Percentiles rank a stretch among this genome's conserved stretches.
Evolutionary conservation across 2,797 vertebrate genomes (phyloP).

Genomic region (Lateolabrax maculatus): DNA sequence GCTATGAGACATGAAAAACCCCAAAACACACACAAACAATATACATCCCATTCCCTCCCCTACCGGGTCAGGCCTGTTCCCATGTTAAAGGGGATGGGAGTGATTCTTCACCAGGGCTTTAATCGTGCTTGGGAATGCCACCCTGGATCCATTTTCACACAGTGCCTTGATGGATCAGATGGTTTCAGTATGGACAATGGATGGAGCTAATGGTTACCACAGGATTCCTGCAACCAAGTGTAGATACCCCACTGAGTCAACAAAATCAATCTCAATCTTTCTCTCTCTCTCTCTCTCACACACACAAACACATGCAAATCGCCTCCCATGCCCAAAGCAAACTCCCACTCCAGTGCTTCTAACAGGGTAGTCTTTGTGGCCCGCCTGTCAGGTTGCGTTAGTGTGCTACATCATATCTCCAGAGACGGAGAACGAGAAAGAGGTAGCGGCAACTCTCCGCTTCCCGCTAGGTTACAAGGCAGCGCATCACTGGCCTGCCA

Average conservation of each 20-base stretch:
- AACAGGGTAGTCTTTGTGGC: slow-evolving; percentile 74
- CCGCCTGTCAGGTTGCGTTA: slow-evolving; percentile 83
- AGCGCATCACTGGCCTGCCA: slow-evolving; percentile 78
- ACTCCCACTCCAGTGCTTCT: slow-evolving; percentile 62
- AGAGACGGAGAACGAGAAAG: slow-evolving; percentile 44
- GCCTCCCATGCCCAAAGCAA: slow-evolving; percentile 58
- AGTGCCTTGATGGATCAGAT: slow-evolving; percentile 38
- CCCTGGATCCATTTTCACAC: slow-evolving; percentile 56
- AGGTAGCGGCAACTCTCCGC: slow-evolving; percentile 60
- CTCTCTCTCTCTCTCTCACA: slow-evolving; percentile 2
- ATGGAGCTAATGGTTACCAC: slow-evolving; percentile 55
- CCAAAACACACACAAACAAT: slow-evolving; percentile 43
- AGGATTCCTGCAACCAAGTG: slow-evolving; percentile 43
- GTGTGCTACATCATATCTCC: slow-evolving; percentile 70
- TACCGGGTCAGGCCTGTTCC: slow-evolving; percentile 33
- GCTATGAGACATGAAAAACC: slow-evolving; percentile 58
- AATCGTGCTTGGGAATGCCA: slow-evolving; percentile 27
- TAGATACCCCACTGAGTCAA: slow-evolving; percentile 40
- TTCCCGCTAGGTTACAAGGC: slow-evolving; percentile 80
- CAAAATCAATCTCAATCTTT: slow-evolving; percentile 51
- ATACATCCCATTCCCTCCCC: slow-evolving; percentile 29
- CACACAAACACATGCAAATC: slow-evolving; percentile 66
- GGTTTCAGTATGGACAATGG: slow-evolving; percentile 49
- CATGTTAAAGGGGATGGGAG: slow-evolving; percentile 41
- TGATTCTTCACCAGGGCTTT: neutral